These are phyloP conservation scores for Amyelois transitella DNA, from an alignment of 1,140 invertebrate genomes.

Conservation along the genomic window DNA sequence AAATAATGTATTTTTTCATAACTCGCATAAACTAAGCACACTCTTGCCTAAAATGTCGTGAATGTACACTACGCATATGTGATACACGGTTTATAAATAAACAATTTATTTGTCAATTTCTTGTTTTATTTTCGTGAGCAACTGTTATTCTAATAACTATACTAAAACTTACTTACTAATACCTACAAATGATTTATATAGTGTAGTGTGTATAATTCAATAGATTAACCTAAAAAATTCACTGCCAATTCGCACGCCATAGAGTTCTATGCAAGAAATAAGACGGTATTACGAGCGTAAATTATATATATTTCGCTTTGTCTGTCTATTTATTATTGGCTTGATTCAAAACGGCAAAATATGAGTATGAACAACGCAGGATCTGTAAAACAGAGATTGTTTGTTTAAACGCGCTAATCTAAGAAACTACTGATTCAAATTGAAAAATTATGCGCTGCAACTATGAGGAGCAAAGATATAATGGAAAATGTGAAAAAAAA, in stretches of 20 bases:
- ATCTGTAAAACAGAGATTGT: constrained; percentile 52
- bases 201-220: no score
- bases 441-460: no score
- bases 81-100: constrained; percentile 71
- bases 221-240: no score
- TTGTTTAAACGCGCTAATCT: no score
- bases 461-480: not conserved
- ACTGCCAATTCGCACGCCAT: no score
- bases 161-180: no score
- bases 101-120: constrained; percentile 54
- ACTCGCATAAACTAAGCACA: constrained; percentile 61
- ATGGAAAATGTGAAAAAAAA: no score
- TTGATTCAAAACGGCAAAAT: constrained; percentile 68
- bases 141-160: no score
- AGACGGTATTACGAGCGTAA: not conserved
- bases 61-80: constrained; percentile 68
- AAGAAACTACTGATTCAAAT: no score
- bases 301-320: not conserved
- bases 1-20: constrained; percentile 63
- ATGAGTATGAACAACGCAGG: constrained; percentile 66
- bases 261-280: no score
- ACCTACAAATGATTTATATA: no score
- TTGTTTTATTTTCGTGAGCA: constrained; percentile 23
- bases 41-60: constrained; percentile 65
- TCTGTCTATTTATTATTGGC: constrained; percentile 36